Evolutionary conservation across 2,113 vertebrate species (phyloP).

Genomic region (Podarcis raffonei): DNA sequence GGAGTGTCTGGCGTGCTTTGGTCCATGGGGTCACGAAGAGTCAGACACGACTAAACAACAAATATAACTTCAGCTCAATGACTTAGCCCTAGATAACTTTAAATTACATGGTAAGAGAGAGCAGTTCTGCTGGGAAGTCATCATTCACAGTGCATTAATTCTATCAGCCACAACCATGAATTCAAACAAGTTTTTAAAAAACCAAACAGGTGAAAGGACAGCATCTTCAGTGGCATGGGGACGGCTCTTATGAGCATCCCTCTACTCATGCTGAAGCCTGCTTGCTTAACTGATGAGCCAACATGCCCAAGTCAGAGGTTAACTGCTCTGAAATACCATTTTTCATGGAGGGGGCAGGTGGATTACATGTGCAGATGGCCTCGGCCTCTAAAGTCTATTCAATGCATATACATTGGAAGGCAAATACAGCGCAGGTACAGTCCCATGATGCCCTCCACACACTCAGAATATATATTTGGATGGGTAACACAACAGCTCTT

Average conservation of each 20-base stretch:
- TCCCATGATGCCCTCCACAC: background rate
- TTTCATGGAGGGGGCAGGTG: too few relatives aligned
- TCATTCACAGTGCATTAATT: conserved; percentile 2
- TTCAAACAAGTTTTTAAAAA: conserved; percentile 7
- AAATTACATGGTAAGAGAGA: conserved; percentile 13
- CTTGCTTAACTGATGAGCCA: too few relatives aligned
- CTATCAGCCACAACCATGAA: background rate
- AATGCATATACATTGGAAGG: background rate
- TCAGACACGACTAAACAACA: too few relatives aligned
- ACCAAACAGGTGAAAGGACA: background rate
- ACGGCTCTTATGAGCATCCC: too few relatives aligned
- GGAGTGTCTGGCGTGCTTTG: too few relatives aligned
- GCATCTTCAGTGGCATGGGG: background rate
- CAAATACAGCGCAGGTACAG: background rate
- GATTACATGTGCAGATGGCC: background rate
- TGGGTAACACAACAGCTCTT: background rate
- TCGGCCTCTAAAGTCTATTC: background rate
- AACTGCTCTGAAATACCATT: too few relatives aligned
- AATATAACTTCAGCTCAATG: background rate
- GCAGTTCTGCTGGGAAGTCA: conserved; percentile 21
- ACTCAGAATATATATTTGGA: background rate
- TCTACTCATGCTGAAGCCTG: too few relatives aligned
- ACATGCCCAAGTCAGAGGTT: too few relatives aligned
- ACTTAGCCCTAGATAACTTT: background rate
- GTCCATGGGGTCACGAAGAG: too few relatives aligned